These are phyloP conservation scores for Drosophila ananassae DNA, from an alignment of 1,140 invertebrate species.

Conservation along the genomic window DNA sequence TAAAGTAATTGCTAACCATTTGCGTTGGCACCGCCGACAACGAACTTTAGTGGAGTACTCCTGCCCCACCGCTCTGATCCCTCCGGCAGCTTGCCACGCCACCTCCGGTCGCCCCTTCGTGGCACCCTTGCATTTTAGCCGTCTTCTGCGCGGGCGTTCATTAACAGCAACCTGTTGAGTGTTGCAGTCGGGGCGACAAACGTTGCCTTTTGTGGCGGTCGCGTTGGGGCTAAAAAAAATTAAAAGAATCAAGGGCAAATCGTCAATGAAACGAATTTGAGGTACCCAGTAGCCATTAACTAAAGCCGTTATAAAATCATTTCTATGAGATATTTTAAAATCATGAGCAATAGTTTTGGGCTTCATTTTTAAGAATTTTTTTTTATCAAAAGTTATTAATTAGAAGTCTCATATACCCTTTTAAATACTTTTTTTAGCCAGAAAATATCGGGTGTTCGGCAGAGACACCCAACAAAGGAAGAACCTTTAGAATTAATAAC, in stretches of 20 bases:
- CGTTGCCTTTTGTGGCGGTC: conserved; percentile 70
- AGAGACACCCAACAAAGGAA: conserved; percentile 29
- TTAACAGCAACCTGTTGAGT: conserved; percentile 81
- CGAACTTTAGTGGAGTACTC: conserved; percentile 35
- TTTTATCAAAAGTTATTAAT: not conserved
- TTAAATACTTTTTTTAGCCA: not conserved
- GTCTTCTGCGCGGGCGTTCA: conserved; percentile 72
- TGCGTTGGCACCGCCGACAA: conserved; percentile 73
- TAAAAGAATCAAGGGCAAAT: not conserved
- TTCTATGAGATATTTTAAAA: not conserved
- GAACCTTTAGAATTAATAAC: conserved; percentile 56
- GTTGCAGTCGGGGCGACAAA: conserved; percentile 70
- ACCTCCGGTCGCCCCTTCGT: conserved; percentile 3
- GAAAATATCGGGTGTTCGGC: conserved; percentile 12
- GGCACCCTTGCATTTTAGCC: not conserved
- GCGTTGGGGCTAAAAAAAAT: conserved; percentile 4
- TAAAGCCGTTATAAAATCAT: too few relatives aligned
- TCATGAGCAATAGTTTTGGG: not conserved
- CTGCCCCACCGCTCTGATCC: conserved; percentile 4
- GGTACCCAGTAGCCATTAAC: not conserved
- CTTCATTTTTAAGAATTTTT: not conserved
- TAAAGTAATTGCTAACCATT: conserved; percentile 82
- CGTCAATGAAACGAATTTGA: not conserved
- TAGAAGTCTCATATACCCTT: not conserved
- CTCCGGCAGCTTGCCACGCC: not conserved